Base-by-base conservation (phyloP, 2,113 vertebrate genomes). In the Condylura cristata region DNA sequence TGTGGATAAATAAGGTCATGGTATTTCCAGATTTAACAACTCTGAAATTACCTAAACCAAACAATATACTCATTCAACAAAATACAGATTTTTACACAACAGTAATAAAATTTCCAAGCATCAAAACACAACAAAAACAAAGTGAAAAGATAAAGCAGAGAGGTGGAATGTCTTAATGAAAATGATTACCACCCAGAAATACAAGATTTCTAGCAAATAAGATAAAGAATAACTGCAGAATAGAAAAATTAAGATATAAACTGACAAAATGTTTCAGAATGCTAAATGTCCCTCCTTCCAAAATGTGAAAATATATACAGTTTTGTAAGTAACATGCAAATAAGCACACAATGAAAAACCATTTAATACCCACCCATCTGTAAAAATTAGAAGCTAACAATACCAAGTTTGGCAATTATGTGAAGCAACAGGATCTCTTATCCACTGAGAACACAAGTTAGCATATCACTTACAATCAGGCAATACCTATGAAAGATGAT, bases 181-280 rank as follows among this genome's bases (percentile, higher is more conserved):
- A 70, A 81, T 71, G 34, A 70, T 61, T 61, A 92, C 48, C 14
- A 46, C 11, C n/a, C 24, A 60, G 12, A 91, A 86, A 86, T 41
- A 58, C 58, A 78, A 60, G 24, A 89, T 28, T 81, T 65, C 51
- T 65, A 94, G 70, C 28, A 95, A 66, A 60, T 79, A 84, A 84
- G 34, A 85, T 30, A 72, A 74, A 79, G 14, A 63, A 22, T 46
- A 80, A 63, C 24, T 82, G 60, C n/a, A 87, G 12, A 72, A 79
- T 8, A 44, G 20, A 89, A 90, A 79, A 48, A 65, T 8, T 10
- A 37, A 12, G 56, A 37, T 65, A 76, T n/a, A 79, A 68, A 89
- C 17, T 82, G 16, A 58, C 24, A 72, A 58, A 26, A 71, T 10
- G 61, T 8, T 60, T 16, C 44, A 79, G 60, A 72, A 78, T 61